Evolutionary conservation across 2,113 vertebrate species (phyloP).

Genomic region (Chaetodon trifascialis): DNA sequence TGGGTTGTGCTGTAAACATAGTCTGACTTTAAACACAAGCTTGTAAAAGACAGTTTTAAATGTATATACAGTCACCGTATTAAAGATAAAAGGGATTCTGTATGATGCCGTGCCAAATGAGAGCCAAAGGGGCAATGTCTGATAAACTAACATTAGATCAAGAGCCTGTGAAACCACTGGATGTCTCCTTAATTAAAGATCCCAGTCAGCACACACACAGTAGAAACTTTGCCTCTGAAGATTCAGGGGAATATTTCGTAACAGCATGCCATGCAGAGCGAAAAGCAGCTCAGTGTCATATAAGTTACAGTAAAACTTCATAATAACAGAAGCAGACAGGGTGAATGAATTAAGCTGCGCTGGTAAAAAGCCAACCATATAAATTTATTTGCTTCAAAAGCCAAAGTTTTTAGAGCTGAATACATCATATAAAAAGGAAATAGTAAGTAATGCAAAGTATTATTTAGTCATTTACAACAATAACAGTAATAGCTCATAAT

Average conservation of each 20-base stretch:
- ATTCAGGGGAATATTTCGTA: constrained; percentile 29
- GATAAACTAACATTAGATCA: constrained; percentile 61
- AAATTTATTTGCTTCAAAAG: constrained; percentile 24
- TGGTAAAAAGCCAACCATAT: constrained; percentile 8
- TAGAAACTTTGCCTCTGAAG: background rate
- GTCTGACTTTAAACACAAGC: constrained; percentile 55
- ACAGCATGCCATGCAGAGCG: constrained; percentile 9
- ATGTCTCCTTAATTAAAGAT: constrained; percentile 60
- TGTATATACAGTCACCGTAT: constrained; percentile 50
- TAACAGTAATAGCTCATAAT: constrained; percentile 54
- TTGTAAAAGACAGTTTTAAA: constrained; percentile 66
- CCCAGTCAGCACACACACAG: background rate
- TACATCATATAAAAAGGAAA: constrained; percentile 47
- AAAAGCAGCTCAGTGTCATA: constrained; percentile 27
- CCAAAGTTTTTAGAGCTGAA: constrained; percentile 41
- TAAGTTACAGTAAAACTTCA: constrained; percentile 38
- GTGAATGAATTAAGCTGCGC: constrained; percentile 12
- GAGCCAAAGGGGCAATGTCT: constrained; percentile 37
- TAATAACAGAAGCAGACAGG: constrained; percentile 34
- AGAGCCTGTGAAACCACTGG: constrained; percentile 49
- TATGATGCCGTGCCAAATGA: constrained; percentile 70
- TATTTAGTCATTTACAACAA: constrained; percentile 52
- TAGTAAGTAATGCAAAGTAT: constrained; percentile 38
- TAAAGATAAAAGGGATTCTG: constrained; percentile 68
- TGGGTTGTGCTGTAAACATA: constrained; percentile 60